Conservation (phyloP, 2,113 vertebrate species). For the Poeciliopsis turrubarensis region DNA sequence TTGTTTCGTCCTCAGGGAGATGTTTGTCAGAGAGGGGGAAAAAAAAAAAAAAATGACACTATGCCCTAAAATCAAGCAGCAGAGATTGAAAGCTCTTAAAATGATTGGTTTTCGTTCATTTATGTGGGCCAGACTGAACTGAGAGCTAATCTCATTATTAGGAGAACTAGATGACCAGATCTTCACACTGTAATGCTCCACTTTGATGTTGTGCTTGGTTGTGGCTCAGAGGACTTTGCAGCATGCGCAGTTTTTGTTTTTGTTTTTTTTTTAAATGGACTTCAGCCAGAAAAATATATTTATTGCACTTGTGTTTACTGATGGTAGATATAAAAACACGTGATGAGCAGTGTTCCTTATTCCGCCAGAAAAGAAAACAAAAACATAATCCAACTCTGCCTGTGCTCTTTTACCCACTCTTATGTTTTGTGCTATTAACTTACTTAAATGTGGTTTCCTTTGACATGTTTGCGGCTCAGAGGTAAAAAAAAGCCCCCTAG, state of each 20-base stretch:
- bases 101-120: too few relatives aligned
- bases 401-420: slow-evolving; percentile 33
- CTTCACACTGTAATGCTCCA: slow-evolving; percentile 14
- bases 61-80: slow-evolving; percentile 7
- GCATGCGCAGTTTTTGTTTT: background rate
- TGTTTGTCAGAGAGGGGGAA: slow-evolving; percentile 37
- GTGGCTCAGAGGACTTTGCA: background rate
- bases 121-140: too few relatives aligned
- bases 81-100: too few relatives aligned
- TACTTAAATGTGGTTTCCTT: background rate
- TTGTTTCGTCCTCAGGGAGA: slow-evolving; percentile 10
- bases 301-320: slow-evolving; percentile 17
- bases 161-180: slow-evolving; percentile 4
- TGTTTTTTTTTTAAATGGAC: background rate
- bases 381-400: background rate
- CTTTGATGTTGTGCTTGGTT: slow-evolving; percentile 4
- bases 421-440: background rate
- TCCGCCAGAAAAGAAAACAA: slow-evolving; percentile 7
- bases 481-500: background rate
- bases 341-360: slow-evolving; percentile 19
- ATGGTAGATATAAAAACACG: background rate
- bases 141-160: background rate
- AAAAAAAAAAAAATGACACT: slow-evolving; percentile 33
- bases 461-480: slow-evolving; percentile 2
- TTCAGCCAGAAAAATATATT: background rate